phyloP scores from a whole-genome alignment of 2,888 invertebrate genomes.

The Amaurobius ferox region DNA sequence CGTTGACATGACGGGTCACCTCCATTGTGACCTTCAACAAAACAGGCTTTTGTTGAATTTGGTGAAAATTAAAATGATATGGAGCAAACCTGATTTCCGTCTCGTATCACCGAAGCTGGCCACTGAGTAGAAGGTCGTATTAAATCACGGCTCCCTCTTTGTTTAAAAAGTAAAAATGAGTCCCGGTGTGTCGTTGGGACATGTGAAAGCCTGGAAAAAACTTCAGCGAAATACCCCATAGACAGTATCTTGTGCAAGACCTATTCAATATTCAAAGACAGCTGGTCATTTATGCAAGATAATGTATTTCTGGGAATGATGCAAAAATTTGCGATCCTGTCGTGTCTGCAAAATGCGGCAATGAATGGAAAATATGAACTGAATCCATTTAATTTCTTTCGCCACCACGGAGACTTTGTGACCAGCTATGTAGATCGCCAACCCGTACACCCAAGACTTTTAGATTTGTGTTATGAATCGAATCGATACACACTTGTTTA shows the following conservation, averaged over 20 bases:
- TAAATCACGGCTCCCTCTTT: constrained; percentile 70
- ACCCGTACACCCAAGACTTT: too few species aligned
- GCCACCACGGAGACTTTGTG: too few species aligned
- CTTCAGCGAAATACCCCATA: not conserved
- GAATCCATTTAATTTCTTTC: too few species aligned
- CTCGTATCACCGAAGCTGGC: not conserved
- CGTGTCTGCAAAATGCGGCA: too few species aligned
- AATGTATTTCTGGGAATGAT: too few species aligned
- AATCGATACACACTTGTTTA: too few species aligned
- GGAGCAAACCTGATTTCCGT: constrained; percentile 30
- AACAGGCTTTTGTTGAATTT: constrained; percentile 26
- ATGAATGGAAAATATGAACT: too few species aligned
- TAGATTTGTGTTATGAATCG: too few species aligned
- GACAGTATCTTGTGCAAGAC: not conserved
- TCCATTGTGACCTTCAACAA: constrained; percentile 49
- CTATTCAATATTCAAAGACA: not conserved
- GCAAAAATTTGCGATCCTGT: too few species aligned
- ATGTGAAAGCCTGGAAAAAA: constrained; percentile 66
- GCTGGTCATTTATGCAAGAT: too few species aligned
- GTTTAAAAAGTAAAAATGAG: constrained; percentile 72
- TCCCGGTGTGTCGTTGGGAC: constrained; percentile 74
- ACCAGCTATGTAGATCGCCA: too few species aligned
- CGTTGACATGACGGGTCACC: too few species aligned
- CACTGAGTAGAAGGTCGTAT: constrained; percentile 61
- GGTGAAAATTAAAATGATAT: constrained; percentile 27